Evolutionary conservation across 1,140 invertebrate species (phyloP).

Genomic region (Panulirus ornatus): DNA sequence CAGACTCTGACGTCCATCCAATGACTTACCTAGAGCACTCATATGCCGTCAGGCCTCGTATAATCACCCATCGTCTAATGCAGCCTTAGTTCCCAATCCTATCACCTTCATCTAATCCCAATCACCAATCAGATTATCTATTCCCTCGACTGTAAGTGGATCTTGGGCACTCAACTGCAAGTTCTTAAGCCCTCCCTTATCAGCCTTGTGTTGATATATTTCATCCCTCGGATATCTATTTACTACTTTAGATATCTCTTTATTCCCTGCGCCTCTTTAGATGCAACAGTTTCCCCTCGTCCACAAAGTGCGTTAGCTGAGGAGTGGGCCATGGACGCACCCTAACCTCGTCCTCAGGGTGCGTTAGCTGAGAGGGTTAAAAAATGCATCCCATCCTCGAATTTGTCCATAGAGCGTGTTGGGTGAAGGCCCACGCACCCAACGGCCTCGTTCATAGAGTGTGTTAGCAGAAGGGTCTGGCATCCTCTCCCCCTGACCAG

Average conservation of each 20-base stretch:
- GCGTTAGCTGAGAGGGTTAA: too few relatives aligned
- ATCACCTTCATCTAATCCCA: background rate
- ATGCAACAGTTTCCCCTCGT: conserved; percentile 16
- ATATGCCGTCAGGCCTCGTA: too few relatives aligned
- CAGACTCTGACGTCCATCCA: too few relatives aligned
- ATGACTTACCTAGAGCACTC: too few relatives aligned
- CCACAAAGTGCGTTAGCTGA: background rate
- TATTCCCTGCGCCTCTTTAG: conserved; percentile 10
- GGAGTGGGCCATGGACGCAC: too few relatives aligned
- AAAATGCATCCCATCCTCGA: too few relatives aligned
- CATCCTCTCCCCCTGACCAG: background rate
- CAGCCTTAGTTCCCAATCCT: too few relatives aligned
- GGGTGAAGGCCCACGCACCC: too few relatives aligned
- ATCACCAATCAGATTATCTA: conserved; percentile 16
- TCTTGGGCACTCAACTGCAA: background rate
- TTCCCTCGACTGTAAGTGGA: background rate
- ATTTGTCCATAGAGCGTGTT: too few relatives aligned
- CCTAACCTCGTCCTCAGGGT: too few relatives aligned
- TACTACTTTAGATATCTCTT: conserved; percentile 6
- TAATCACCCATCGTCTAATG: too few relatives aligned
- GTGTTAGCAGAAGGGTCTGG: too few relatives aligned
- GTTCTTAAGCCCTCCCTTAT: conserved; percentile 14
- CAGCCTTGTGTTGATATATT: background rate
- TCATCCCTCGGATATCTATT: background rate
- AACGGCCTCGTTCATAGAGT: background rate